Conservation (phyloP, 2,797 vertebrate species). For the Sebastes taczanowskii region DNA sequence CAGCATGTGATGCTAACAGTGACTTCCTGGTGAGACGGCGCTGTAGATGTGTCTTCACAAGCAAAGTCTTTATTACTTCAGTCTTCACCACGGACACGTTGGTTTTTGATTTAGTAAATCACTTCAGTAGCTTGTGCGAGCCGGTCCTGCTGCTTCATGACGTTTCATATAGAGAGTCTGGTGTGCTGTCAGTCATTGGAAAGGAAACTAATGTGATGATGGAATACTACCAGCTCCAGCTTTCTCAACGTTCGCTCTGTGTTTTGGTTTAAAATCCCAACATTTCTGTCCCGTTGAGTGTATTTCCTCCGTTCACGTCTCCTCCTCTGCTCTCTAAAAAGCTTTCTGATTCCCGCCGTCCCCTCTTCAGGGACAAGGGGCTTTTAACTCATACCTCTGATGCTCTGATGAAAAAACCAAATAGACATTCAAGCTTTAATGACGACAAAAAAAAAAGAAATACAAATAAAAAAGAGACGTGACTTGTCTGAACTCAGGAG, state of each 20-base stretch:
- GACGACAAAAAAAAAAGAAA: conserved; percentile 8
- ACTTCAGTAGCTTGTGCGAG: background rate
- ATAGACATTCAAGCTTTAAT: conserved; percentile 81
- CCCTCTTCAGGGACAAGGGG: conserved; percentile 30
- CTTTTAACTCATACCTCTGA: conserved; percentile 77
- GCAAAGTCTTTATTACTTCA: background rate
- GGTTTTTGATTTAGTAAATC: background rate
- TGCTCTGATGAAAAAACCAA: conserved; percentile 81
- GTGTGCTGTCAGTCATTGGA: background rate
- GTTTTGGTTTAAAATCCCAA: background rate
- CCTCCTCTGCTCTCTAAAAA: conserved; percentile 47
- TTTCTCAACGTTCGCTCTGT: background rate
- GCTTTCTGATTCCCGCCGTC: conserved; percentile 49
- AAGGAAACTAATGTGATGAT: background rate
- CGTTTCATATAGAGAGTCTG: background rate
- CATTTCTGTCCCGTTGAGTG: background rate
- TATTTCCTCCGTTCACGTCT: conserved; percentile 41
- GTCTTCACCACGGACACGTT: background rate
- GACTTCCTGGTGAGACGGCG: background rate
- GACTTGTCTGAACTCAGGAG: conserved; percentile 77
- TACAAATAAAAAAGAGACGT: conserved; percentile 18
- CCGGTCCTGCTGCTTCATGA: background rate
- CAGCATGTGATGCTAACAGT: background rate
- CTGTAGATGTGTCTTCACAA: background rate
- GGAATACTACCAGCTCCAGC: background rate